A percentile compares a stretch with the other conserved stretches of the same genome.
phyloP scores from a whole-genome alignment of 2,797 vertebrate species.

The Trachops cirrhosus region DNA sequence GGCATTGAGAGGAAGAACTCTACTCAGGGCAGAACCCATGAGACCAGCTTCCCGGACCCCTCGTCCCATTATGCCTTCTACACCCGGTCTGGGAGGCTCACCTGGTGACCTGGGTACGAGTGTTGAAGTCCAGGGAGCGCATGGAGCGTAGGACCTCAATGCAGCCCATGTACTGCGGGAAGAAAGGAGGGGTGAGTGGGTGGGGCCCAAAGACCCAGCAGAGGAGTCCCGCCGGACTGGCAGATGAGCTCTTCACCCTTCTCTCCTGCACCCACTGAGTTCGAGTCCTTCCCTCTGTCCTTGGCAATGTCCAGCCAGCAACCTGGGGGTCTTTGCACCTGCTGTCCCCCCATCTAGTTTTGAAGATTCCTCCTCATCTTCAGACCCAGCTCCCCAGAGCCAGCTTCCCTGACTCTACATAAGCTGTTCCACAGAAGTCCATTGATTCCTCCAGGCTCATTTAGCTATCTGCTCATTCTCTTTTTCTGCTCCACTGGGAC shows the following conservation, averaged over 20 bases:
- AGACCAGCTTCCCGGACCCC: not conserved
- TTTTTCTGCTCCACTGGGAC: not conserved
- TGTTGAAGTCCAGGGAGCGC: slow-evolving; percentile 97
- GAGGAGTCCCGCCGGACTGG: too few relatives aligned
- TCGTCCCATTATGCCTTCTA: not conserved
- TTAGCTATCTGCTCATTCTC: not conserved
- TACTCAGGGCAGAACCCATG: not conserved
- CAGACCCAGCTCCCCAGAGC: not conserved
- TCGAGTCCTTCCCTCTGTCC: not conserved
- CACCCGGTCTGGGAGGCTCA: slow-evolving; percentile 64
- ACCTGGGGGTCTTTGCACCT: not conserved
- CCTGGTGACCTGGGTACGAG: slow-evolving; percentile 97
- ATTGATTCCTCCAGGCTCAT: not conserved
- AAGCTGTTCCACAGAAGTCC: not conserved
- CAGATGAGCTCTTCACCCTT: accelerated
- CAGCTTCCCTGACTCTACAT: not conserved
- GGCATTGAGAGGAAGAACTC: not conserved
- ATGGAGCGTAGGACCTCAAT: slow-evolving; percentile 97
- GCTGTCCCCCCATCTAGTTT: not conserved
- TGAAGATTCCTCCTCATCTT: not conserved
- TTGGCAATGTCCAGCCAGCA: not conserved
- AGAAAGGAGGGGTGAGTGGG: not conserved
- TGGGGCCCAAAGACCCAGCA: not conserved
- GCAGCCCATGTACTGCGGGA: slow-evolving; percentile 95
- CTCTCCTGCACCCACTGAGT: too few relatives aligned